phyloP scores from a whole-genome alignment of 1,140 invertebrate species.

The Diachasmimorpha longicaudata region DNA sequence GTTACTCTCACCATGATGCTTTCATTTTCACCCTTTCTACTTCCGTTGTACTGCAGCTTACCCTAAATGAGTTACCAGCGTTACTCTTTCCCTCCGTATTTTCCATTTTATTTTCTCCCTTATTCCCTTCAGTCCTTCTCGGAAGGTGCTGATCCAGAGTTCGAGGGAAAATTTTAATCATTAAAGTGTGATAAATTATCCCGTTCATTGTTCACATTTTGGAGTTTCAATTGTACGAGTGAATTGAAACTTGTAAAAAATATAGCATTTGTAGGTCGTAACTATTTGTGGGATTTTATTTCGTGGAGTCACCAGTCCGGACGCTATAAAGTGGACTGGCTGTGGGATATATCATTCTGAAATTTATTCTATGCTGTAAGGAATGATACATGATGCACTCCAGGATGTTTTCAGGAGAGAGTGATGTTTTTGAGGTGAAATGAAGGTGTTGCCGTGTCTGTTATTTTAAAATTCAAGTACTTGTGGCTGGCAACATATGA shows the following conservation, averaged over 20 bases:
- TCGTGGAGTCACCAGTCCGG: background rate
- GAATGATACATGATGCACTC: background rate
- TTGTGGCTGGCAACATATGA: background rate
- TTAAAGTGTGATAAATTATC: no score
- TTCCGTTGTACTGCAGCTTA: conserved; percentile 8
- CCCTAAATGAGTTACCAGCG: conserved; percentile 38
- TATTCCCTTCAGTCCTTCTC: background rate
- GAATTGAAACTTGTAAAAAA: no score
- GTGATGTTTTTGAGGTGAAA: background rate
- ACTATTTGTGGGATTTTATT: background rate
- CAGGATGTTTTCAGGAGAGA: background rate
- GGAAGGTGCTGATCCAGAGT: no score
- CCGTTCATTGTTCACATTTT: no score
- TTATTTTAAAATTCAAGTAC: background rate
- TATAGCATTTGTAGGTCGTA: background rate
- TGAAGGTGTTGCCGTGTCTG: background rate
- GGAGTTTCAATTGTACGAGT: no score
- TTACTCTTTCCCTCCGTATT: conserved; percentile 9
- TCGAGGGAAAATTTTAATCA: no score
- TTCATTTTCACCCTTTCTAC: conserved; percentile 6
- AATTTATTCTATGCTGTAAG: background rate
- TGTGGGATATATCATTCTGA: background rate
- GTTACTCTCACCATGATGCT: background rate
- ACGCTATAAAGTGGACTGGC: background rate
- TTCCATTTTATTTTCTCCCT: background rate